Base-by-base conservation (phyloP, 2,888 invertebrate species). In the Melinopterus prodromus region DNA sequence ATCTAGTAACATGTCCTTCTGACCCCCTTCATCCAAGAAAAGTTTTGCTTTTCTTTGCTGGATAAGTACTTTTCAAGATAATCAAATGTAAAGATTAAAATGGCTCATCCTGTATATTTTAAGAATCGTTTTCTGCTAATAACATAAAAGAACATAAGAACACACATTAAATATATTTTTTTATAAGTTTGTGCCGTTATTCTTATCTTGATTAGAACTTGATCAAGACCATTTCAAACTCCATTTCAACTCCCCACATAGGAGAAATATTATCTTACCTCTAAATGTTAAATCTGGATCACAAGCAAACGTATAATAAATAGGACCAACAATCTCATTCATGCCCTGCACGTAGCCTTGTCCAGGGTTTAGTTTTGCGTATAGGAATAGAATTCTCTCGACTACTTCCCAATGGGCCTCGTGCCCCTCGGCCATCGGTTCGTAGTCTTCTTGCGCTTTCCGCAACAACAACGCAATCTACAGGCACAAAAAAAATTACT, bases 351-450 rank as follows among this genome's bases (percentile, higher is more conserved):
- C 97, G 87, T 97, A 97, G 12, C 98, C 95, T 88, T 99, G 98
- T 0, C 99, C 99, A 0, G 99, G 98, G 91, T 99, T 99, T 14
- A 99, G 92, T 90, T 99, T 99, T 0, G 98, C 98, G 89, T 99
- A 99, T 0, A 99, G 92, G 90, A 99, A 99, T 80, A 99, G 91
- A 89, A 99, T 97, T 81, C 99, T 92, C 88, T 99, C 98, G 0
- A 98, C 96, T 4, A 99, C 98, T 90, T 99, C 99, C 99, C 99
- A 99, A 88, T 99, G 99, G 0, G 98, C 98, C 89, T 99, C 98
- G 85, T 95, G 94, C 0, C 98, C 98, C 86, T 97, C 96, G 12
- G 95, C 93, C 89, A 98, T 92, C 0, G 96, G 96, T 0, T 93
- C 94, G 87, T 97, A 97, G 89, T 95, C 96, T 83, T 95, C 94